These are phyloP conservation scores for Syrrhaptes paradoxus DNA, from an alignment of 2,113 vertebrate genomes.

Conservation along the genomic window DNA sequence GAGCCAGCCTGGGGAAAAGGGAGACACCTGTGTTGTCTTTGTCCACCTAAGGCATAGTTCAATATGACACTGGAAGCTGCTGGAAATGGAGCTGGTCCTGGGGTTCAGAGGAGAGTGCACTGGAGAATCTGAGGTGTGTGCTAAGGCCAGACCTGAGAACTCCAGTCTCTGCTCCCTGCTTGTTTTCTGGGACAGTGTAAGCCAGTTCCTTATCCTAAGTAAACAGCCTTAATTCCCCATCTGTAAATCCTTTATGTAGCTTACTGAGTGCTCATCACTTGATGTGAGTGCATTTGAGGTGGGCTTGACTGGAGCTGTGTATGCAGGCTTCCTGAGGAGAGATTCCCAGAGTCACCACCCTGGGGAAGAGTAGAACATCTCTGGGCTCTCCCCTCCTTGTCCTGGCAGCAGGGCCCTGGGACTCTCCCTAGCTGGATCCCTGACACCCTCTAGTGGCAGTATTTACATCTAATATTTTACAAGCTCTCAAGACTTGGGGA, in stretches of 20 bases:
- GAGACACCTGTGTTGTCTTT: not conserved
- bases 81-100: not conserved
- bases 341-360: not conserved
- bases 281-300: not conserved
- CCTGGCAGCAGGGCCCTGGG: not conserved
- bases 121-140: not conserved
- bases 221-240: not conserved
- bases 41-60: accelerated
- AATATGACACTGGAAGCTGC: not conserved
- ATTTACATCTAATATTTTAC: not conserved
- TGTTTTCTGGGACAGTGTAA: not conserved
- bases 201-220: not conserved
- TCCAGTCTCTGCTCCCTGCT: not conserved
- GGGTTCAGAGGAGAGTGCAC: not conserved
- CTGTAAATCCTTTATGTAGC: not conserved
- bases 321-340: not conserved
- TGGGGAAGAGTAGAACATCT: not conserved
- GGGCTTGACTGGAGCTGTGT: not conserved
- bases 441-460: slow-evolving; percentile 61
- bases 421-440: not conserved
- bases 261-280: accelerated
- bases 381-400: not conserved
- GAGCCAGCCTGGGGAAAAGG: not conserved
- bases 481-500: not conserved
- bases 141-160: not conserved